phyloP scores from a whole-genome alignment of 2,113 vertebrate genomes.

The Brachyhypopomus occidentalis region DNA sequence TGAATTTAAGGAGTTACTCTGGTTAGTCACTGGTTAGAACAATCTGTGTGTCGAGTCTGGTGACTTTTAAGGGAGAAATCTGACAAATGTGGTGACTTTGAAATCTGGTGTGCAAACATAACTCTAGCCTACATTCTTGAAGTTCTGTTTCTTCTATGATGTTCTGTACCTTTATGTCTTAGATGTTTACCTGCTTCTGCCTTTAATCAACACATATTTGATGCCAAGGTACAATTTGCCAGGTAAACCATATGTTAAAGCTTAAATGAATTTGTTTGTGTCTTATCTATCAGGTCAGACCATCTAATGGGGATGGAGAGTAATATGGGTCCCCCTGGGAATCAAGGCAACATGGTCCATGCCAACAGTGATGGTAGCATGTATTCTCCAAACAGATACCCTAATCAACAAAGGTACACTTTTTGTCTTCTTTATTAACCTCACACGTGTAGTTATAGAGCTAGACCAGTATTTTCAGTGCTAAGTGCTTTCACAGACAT shows the following conservation, averaged over 20 bases:
- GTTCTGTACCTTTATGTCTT: background rate
- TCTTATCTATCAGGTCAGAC: slow-evolving; percentile 70
- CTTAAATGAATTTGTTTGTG: background rate
- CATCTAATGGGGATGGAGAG: slow-evolving; percentile 81
- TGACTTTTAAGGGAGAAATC: too few species aligned
- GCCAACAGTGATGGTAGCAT: slow-evolving; percentile 79
- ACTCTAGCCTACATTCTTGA: background rate
- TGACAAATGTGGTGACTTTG: too few species aligned
- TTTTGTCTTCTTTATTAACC: background rate
- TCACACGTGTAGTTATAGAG: background rate
- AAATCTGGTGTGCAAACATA: too few species aligned
- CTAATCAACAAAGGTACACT: slow-evolving; percentile 75
- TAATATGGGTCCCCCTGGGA: slow-evolving; percentile 71
- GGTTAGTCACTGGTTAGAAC: too few species aligned
- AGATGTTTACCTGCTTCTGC: background rate
- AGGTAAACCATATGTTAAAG: slow-evolving; percentile 31
- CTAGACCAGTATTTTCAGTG: background rate
- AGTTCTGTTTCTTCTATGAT: background rate
- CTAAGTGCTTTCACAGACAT: background rate
- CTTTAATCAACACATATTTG: background rate
- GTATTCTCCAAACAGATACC: slow-evolving; percentile 75
- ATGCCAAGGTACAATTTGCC: background rate
- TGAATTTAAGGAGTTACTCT: too few species aligned
- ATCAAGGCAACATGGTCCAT: slow-evolving; percentile 77
- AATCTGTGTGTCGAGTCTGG: too few species aligned